Evolutionary conservation across 2,888 invertebrate species (phyloP).

Genomic region (Koerneria pararmatus): DNA sequence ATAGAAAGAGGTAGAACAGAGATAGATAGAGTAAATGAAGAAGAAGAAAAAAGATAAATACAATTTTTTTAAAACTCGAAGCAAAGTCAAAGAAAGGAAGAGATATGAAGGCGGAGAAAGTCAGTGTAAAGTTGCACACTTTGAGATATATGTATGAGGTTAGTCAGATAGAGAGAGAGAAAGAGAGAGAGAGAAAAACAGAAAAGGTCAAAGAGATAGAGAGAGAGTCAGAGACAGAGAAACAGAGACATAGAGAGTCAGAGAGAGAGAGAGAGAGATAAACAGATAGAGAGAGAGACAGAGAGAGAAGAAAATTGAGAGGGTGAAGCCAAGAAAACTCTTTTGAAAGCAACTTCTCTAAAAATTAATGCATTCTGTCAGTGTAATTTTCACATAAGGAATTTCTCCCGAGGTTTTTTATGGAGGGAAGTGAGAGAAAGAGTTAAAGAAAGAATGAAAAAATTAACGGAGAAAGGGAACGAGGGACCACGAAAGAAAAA

Average conservation of each 20-base stretch:
- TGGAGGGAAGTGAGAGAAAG: constrained; percentile 7
- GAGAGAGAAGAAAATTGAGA: not conserved
- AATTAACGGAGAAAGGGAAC: constrained; percentile 24
- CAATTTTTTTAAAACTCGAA: too few species aligned
- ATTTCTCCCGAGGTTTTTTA: too few species aligned
- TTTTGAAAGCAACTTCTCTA: not conserved
- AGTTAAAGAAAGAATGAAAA: constrained; percentile 20
- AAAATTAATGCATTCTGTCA: not conserved
- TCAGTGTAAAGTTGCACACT: not conserved
- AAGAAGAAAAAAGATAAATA: too few species aligned
- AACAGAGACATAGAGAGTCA: not conserved
- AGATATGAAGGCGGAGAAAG: too few species aligned
- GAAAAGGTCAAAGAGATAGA: too few species aligned
- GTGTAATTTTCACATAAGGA: too few species aligned
- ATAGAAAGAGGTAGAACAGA: too few species aligned
- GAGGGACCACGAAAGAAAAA: constrained; percentile 1
- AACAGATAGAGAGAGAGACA: not conserved
- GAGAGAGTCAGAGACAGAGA: too few species aligned
- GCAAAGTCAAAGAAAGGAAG: too few species aligned
- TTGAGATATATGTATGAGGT: not conserved
- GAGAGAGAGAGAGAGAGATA: not conserved
- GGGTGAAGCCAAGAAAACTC: not conserved
- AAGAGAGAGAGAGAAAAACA: constrained; percentile 23
- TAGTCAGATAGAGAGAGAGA: constrained; percentile 21
- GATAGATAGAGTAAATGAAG: too few species aligned